Conservation (phyloP, 2,797 vertebrate genomes). For the Enteromius treurensis region DNA sequence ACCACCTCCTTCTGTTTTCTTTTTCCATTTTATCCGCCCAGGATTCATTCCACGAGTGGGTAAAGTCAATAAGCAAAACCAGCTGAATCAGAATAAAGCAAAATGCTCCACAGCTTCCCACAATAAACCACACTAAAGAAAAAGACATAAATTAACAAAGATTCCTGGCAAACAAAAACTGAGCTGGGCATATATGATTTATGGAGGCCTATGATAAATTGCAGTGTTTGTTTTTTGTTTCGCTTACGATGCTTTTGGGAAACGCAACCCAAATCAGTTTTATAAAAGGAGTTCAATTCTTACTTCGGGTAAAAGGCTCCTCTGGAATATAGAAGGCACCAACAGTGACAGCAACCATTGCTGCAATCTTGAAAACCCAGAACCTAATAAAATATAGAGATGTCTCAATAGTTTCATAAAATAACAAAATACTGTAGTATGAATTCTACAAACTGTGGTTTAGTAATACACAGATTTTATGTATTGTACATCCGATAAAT, state of each 20-base stretch:
- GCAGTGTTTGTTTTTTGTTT: background rate
- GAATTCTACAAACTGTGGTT: background rate
- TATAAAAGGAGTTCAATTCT: constrained; percentile 46
- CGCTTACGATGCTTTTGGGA: no score
- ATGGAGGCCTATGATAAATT: background rate
- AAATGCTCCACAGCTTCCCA: constrained; percentile 82
- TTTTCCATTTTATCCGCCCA: constrained; percentile 87
- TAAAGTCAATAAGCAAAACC: constrained; percentile 88
- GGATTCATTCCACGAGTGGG: constrained; percentile 89
- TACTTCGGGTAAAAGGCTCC: constrained; percentile 81
- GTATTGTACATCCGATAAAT: background rate
- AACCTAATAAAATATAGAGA: constrained; percentile 76
- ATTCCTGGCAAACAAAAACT: background rate
- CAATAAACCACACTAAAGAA: constrained; percentile 82
- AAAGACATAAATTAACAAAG: background rate
- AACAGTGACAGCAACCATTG: constrained; percentile 84
- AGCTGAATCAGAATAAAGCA: constrained; percentile 92
- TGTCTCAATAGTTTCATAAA: background rate
- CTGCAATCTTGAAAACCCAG: constrained; percentile 94
- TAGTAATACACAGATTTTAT: background rate
- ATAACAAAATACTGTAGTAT: background rate
- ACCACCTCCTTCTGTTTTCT: constrained; percentile 84
- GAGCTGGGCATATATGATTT: constrained; percentile 8
- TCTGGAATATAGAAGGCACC: constrained; percentile 95
- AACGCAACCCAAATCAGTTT: background rate